Evolutionary conservation across 23 tunicate species (phyloP), one percentile per base, ranked within the genome.

Genomic region (Phallusia fumigata): DNA sequence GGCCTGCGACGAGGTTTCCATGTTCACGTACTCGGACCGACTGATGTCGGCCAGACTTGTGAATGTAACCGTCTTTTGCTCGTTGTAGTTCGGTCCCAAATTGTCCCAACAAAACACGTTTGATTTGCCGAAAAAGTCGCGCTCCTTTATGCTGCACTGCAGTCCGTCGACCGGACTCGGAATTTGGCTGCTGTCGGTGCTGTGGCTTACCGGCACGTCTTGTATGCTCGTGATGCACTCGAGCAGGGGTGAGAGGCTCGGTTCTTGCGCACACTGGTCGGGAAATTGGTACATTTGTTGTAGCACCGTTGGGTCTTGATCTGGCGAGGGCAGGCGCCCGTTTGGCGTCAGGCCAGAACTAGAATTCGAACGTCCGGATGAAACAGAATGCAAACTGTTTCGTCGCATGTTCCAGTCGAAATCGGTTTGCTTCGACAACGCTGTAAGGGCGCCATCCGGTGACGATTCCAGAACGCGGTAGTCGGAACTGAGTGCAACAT

Each of bases 311-410:
- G 18, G 45, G 32, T 85, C 89, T 31, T 85, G 89, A n/a, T 79
- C 89, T 36, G 89, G 81, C 18, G 78, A 79, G 3, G 89, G 47
- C 32, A 47, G 40, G 26, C 21, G 72, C 10, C 45, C 30, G 30
- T 15, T 19, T 0, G 89, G 89, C 26, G 89, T 85, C 11, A 79
- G 35, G 10, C 83, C 89, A 79, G 83, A 84, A 65, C 89, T 64
- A 10, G 86, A 87, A 44, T 83, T 87, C 33, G 91, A 87, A 11
- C 85, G 34, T 31, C 91, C 91, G 18, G 91, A 82, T 22, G 91
- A 87, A 8, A 87, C 31, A 0, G 91, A 87, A 15, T 87, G 91
- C 19, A 80, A 76, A 64, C 91, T 87, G 65, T 82, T 81, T 76
- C 91, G 53, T 24, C 91, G 44, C 73, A 77, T 30, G 76, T 24